Evolutionary conservation across 2,888 invertebrate genomes (phyloP), one percentile per base, ranked within the genome.

Genomic region (Limnephilus lunatus): DNA sequence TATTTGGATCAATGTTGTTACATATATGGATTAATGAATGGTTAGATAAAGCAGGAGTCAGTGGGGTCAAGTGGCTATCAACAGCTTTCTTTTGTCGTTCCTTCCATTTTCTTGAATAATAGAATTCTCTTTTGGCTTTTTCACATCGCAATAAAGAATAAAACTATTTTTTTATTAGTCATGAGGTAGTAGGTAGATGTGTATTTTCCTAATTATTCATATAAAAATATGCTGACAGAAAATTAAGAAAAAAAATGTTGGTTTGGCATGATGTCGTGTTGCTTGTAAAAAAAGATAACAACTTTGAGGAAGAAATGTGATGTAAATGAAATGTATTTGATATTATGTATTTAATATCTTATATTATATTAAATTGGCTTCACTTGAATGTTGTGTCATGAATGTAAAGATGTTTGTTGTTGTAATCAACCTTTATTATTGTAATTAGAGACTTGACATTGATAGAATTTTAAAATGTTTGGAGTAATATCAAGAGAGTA

Each of bases 1-100:
- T 90, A 83, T 85, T 88, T 53, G 86, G 14, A 90, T 90, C 15
- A 85, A 35, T 90, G 90, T 90, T 90, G 90, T 90, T 82, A 85
- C 39, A 68, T 85, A 85, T 80, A 68, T 85, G 85, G 68, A 90
- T 30, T 90, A 83, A 89, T 86, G 7, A 39, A 89, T 89, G 25
- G 88, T 89, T 89, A 81, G 80, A 35, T 81, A 81, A 48, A 86
- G 32, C 32, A 32, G 31, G 32, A n/a, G 81, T 35, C n/a, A n/a
- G n/a, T n/a, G n/a, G n/a, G n/a, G n/a, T n/a, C n/a, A n/a, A n/a
- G 14, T 19, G 5, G 19, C 39, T 85, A 83, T 53, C 81, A 15
- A 35, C 35, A 68, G 53, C n/a, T n/a, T 87, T 87, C 48, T 87
- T 87, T 9, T 87, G 19, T 87, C 44, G 48, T 30, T 44, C 85